Base-by-base conservation (phyloP, 2,888 invertebrate species). In the Drosophila recens region DNA sequence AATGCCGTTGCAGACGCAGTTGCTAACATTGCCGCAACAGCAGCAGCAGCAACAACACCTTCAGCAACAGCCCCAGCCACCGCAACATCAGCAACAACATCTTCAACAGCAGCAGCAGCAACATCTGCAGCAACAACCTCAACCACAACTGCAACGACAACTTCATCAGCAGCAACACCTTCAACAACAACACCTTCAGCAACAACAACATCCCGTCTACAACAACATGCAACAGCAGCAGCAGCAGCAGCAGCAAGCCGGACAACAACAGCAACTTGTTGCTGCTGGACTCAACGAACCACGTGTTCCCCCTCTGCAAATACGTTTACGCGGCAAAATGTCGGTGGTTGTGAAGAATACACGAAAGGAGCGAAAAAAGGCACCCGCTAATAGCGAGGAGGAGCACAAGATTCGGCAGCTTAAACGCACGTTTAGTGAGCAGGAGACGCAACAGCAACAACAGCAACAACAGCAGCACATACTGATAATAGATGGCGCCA, bases 291-390 rank as follows among this genome's bases (percentile, higher is more conserved):
- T 90, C 2, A 97, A 96, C 72, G 97, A 97, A 85, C 95, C 96
- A 8, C 94, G 97, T 62, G 98, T 98, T 51, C 97, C 98, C 9
- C 98, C 97, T 1, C 93, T 97, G 70, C 97, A 97, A 91, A 97
- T 98, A 85, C 97, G 97, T 65, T 93, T 98, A 45, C 94, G 97
- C 68, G 91, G 91, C 15, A 94, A 97, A 65, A 97, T 97, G 91
- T 96, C 97, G 0, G 97, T 97, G 43, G 97, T 97, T 52, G 97
- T 97, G 81, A 96, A 95, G 89, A 95, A 96, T 90, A 96, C 96
- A 54, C 96, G 96, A 82, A 96, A 96, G 80, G 94, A 95, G 67
- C 94, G 95, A 82, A 95, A 94, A 87, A 95, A 94, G 86, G 59
- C 64, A 0, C 13, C 65, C 0, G 20, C 48, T n/a, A 36, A 49